Evolutionary conservation across 1,140 invertebrate genomes (phyloP), one percentile per base, ranked within the genome.

Genomic region (Manduca sexta): DNA sequence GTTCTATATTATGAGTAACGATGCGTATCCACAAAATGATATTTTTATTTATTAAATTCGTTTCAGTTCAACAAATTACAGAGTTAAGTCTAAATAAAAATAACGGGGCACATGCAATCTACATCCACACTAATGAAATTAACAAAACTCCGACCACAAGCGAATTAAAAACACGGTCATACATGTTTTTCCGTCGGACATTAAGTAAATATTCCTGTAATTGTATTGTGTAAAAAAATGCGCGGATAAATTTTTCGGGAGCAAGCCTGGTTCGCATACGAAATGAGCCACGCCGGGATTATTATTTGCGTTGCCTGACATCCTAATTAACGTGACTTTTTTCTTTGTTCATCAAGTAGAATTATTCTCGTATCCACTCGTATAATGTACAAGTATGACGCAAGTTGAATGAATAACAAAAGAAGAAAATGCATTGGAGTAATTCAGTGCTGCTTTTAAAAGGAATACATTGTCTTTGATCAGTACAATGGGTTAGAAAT

Each of bases 291-390:
- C 60, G 46, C 52, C 52, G 57, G 70, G 65, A 74, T 75, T 75
- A 75, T 74, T 78, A 78, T 78, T 78, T 75, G 74, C 72, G 53
- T 63, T 74, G 58, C 69, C 72, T 71, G 72, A 78, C 74, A 72
- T 78, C 72, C 65, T 74, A 74, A 78, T 78, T 78, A 78, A 72
- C 64, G 72, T 68, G 66, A 69, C 64, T 71, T 75, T 72, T 73
- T 68, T 67, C 52, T 66, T 67, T 69, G 61, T 70, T 57, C 56
- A 41, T 56, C 35, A 58, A 56, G 53, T 49, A 47, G 43, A 62
- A 69, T 72, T 64, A 61, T 68, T 47, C 54, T 54, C 56, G 55
- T 60, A 1, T n/a, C n/a, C n/a, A n/a, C n/a, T 58, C 57, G 50
- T 45, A 71, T 61, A 71, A 71, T 69, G 53, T 60, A 55, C 47